These are phyloP conservation scores for Rhea americana DNA, from an alignment of 2,113 vertebrate species.

Conservation along the genomic window DNA sequence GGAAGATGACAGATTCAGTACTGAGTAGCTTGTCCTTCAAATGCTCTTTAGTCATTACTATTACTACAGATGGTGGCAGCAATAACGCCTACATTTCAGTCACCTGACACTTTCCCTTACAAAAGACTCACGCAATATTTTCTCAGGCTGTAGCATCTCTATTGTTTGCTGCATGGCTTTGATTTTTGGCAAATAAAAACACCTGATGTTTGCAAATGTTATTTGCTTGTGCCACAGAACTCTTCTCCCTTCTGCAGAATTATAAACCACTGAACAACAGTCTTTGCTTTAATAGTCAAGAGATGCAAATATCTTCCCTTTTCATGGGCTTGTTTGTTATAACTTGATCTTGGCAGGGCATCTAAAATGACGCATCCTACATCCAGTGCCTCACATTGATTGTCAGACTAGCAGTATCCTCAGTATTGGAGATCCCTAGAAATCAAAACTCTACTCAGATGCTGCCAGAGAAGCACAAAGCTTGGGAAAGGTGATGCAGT, in stretches of 20 bases:
- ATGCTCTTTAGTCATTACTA: neutral
- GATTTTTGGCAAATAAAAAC: neutral
- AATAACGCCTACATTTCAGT: neutral
- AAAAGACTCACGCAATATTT: neutral
- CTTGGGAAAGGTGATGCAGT: fast-evolving
- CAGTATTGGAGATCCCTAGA: neutral
- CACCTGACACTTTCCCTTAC: neutral
- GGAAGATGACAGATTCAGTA: neutral
- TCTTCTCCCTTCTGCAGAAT: neutral
- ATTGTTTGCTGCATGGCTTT: neutral
- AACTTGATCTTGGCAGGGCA: neutral
- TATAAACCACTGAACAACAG: neutral
- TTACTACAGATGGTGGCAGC: neutral
- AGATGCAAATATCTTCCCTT: neutral
- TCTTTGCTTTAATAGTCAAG: neutral
- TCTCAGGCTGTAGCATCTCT: neutral
- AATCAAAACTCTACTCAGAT: neutral
- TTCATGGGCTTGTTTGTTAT: neutral
- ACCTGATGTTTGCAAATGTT: neutral
- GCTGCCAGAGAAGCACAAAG: neutral
- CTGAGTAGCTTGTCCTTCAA: slow-evolving; percentile 29
- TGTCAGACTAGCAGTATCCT: neutral
- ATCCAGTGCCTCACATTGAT: fast-evolving
- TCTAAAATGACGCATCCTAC: fast-evolving
- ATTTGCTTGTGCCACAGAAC: neutral